Base-by-base conservation (phyloP, 2,888 invertebrate species). In the Mellilla xanthometata region DNA sequence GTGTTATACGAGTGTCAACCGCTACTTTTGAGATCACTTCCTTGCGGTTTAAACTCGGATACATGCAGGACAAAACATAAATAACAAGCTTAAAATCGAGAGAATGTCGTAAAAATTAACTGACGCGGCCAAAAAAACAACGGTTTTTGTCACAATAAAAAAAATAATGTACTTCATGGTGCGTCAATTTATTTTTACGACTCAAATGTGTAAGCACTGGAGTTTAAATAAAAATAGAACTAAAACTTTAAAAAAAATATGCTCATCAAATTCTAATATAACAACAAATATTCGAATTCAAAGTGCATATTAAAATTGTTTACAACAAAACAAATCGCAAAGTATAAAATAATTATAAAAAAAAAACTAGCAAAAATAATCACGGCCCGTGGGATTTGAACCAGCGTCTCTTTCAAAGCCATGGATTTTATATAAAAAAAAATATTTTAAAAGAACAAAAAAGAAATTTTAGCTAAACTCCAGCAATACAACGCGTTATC, bases 11-110 rank as follows among this genome's bases (percentile, higher is more conserved):
- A 62, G 65, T 68, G 68, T 58, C 54, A 49, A 71, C 77, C 65
- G 64, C 64, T 62, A 53, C 60, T 62, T 71, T 78, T 86, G 87
- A 87, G 87, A 87, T 87, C 87, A 79, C 85, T 81, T 78, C 82
- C 70, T 68, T 68, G 73, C 68, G 68, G 76, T 69, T 58, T 61
- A 65, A 67, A 66, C 66, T 60, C 66, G 62, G 4, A n/a, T 30
- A 39, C 28, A 26, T 40, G 41, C 41, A 53, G 55, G 27, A 11
- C 13, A 55, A 52, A 52, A 59, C 55, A 63, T 47, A 60, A 58
- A 56, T 64, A 58, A 60, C 54, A 53, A 60, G 62, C 39, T 40
- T n/a, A n/a, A 46, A 27, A 30, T 34, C 23, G 19, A 28, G 24
- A 28, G 15, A n/a, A 19, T 39, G 34, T 39, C 33, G 1, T 34